Evolutionary conservation across 2,113 vertebrate genomes (phyloP).

Genomic region (Percina caprodes): DNA sequence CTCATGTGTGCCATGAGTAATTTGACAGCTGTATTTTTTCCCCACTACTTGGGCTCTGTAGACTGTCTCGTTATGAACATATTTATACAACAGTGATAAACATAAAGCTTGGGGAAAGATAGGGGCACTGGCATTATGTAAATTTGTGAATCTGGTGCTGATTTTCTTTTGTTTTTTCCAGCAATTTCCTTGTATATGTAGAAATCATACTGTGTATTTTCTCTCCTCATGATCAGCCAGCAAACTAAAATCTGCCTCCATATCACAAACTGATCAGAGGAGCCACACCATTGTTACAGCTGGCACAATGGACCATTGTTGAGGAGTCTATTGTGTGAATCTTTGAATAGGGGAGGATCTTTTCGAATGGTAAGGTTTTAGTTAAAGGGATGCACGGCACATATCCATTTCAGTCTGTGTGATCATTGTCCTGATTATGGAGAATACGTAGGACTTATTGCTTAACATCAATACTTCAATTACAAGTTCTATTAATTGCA

Average conservation of each 20-base stretch:
- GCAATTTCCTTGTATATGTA: slow-evolving; percentile 2
- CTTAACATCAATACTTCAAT: slow-evolving; percentile 73
- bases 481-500: slow-evolving; percentile 71
- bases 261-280: slow-evolving; percentile 39
- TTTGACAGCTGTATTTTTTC: slow-evolving; percentile 20
- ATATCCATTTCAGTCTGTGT: slow-evolving; percentile 40
- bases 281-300: slow-evolving; percentile 50
- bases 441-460: slow-evolving; percentile 64
- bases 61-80: slow-evolving; percentile 21
- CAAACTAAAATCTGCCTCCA: slow-evolving; percentile 25
- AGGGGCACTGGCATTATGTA: slow-evolving; percentile 10
- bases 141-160: slow-evolving; percentile 17
- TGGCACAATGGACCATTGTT: slow-evolving; percentile 68
- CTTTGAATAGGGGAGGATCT: slow-evolving; percentile 21
- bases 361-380: slow-evolving; percentile 34
- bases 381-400: slow-evolving; percentile 43
- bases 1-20: slow-evolving; percentile 11
- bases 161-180: slow-evolving; percentile 13
- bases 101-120: slow-evolving; percentile 18
- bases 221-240: slow-evolving; percentile 14
- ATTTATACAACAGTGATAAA: slow-evolving; percentile 27
- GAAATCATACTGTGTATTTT: background rate
- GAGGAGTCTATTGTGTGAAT: slow-evolving; percentile 36
- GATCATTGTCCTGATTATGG: slow-evolving; percentile 58
- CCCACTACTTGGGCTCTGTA: background rate